Evolutionary conservation across 2,888 invertebrate genomes (phyloP), one percentile per base, ranked within the genome.

Genomic region (Sycophila texana): DNA sequence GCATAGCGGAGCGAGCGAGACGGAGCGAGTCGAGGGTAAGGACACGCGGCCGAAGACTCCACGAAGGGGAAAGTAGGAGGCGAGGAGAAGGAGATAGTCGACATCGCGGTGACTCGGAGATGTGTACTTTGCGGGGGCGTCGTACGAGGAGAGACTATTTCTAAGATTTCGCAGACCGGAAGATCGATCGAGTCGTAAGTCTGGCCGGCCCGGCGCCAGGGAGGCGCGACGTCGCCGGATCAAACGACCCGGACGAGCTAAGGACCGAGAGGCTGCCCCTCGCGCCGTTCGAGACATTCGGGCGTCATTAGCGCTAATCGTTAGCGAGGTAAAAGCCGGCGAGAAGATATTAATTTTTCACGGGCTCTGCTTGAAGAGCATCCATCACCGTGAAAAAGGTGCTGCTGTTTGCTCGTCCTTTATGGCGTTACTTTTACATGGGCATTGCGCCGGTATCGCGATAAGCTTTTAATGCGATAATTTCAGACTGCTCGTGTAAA

Each of bases 101-200:
- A n/a, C 60, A 74, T 65, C 57, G 65, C 58, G 63, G 57, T 66
- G 68, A 79, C 70, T 76, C 68, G 60, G 47, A 55, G 61, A 63
- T 77, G 60, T 67, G 67, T 77, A 60, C 67, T 71, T 61, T 68
- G 74, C 71, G 49, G 30, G 66, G 18, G 18, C 12, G 57, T 20
- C 20, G 18, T 18, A 63, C 26, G 61, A 18, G 63, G 12, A 4
- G 47, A 14, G 74, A 68, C 79, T 81, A 81, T 84, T 86, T 85
- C 82, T 81, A 82, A 83, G 86, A 85, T 86, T 84, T 82, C 80
- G 83, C 82, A 84, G 86, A 86, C 86, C 65, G 68, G 49, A 76
- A 83, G 84, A 87, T 86, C 86, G 86, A 86, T 86, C 83, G 85
- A 49, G 84, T 82, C 83, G 79, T 80, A 81, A 80, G 80, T 80